Conservation (phyloP, 30 jellyfish, hydroid and myxozoan genomes). For the Chrysaora quinquecirrha region DNA sequence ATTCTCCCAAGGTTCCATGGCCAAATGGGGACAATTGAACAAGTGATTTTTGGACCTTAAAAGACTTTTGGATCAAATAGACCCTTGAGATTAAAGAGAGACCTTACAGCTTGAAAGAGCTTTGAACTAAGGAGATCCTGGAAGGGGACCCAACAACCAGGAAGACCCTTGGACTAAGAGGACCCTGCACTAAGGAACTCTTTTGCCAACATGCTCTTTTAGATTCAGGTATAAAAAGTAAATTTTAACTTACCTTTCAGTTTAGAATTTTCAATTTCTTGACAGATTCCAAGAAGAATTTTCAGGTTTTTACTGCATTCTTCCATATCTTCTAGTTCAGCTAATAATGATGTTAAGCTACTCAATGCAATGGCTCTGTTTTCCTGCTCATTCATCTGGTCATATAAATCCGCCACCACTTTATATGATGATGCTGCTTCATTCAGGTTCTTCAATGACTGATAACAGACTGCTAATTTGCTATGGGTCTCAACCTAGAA, state of each 20-base stretch:
- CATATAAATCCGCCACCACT: slow-evolving; percentile 65
- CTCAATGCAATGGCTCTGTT: slow-evolving; percentile 64
- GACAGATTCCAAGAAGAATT: slow-evolving; percentile 76
- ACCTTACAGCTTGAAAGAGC: no score
- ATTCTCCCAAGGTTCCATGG: no score
- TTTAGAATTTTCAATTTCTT: slow-evolving; percentile 69
- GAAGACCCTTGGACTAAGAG: no score
- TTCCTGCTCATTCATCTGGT: slow-evolving; percentile 49
- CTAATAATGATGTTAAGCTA: slow-evolving; percentile 53
- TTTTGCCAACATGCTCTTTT: no score
- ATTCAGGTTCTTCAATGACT: slow-evolving; percentile 38
- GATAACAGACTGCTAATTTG: slow-evolving; percentile 86
- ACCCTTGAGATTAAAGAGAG: no score
- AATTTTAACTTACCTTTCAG: slow-evolving; percentile 81
- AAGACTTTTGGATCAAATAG: no score
- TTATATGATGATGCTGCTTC: slow-evolving; percentile 58
- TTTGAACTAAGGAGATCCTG: no score
- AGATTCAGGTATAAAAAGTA: no score
- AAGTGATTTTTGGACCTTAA: no score
- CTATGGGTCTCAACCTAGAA: slow-evolving; percentile 68
- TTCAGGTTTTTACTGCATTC: slow-evolving; percentile 87
- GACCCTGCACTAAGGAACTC: no score
- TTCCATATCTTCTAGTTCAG: slow-evolving; percentile 77
- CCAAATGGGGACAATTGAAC: no score
- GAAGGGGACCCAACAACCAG: no score